These are phyloP conservation scores for Trichogramma pretiosum DNA, from an alignment of 1,140 invertebrate genomes.

Conservation along the genomic window DNA sequence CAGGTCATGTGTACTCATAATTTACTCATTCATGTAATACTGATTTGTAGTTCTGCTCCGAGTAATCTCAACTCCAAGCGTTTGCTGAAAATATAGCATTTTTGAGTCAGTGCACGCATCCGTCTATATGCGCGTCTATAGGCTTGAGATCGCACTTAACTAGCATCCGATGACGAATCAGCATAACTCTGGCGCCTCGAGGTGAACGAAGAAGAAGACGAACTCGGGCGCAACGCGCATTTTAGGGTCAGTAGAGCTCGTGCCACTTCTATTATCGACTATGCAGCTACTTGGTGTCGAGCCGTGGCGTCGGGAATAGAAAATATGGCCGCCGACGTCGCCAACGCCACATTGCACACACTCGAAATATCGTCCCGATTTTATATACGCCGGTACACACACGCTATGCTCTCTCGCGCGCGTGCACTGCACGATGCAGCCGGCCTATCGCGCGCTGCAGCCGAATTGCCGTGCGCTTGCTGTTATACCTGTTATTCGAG, in stretches of 20 bases:
- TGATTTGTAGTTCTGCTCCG: too few species aligned
- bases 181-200: slow-evolving; percentile 6
- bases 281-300: too few species aligned
- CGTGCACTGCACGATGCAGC: background rate
- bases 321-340: slow-evolving; percentile 17
- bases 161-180: slow-evolving; percentile 9
- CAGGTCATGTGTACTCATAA: too few species aligned
- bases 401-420: background rate
- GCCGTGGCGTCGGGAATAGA: slow-evolving; percentile 24
- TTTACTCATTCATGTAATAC: too few species aligned
- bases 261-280: slow-evolving; percentile 27
- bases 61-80: too few species aligned
- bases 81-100: too few species aligned
- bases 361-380: slow-evolving; percentile 19
- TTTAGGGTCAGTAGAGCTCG: slow-evolving; percentile 27
- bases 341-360: background rate
- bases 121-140: too few species aligned
- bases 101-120: too few species aligned
- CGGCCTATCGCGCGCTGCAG: too few species aligned
- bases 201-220: background rate
- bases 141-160: slow-evolving; percentile 3
- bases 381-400: too few species aligned
- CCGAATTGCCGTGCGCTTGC: too few species aligned
- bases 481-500: too few species aligned
- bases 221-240: slow-evolving; percentile 12